A percentile compares a stretch with the other conserved stretches of the same genome.
phyloP scores from a whole-genome alignment of 2,797 vertebrate species.

The Helarctos malayanus region DNA sequence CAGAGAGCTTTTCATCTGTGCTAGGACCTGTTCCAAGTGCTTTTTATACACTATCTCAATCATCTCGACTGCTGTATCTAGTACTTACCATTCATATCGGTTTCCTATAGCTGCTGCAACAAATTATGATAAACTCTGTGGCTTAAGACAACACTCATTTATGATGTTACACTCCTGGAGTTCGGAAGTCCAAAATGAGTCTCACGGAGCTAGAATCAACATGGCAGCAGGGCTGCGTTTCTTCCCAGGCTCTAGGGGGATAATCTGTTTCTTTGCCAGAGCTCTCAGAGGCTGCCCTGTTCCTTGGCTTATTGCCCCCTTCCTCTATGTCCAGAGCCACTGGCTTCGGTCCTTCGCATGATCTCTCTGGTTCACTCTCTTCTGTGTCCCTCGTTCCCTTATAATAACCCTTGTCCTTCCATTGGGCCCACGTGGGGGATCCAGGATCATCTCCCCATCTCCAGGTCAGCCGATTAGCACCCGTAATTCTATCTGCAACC shows the following conservation, averaged over 20 bases:
- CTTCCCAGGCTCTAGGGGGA: not conserved
- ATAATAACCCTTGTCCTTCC: not conserved
- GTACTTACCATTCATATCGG: not conserved
- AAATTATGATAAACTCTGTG: not conserved
- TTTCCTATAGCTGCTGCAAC: fast-evolving
- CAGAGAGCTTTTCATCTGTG: not conserved
- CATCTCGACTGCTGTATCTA: not conserved
- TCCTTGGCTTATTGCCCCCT: not conserved
- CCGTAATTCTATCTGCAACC: not conserved
- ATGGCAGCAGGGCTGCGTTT: not conserved
- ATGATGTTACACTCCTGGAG: not conserved
- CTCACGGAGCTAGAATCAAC: not conserved
- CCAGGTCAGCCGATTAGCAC: too few relatives aligned
- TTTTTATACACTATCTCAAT: not conserved
- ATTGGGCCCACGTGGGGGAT: not conserved
- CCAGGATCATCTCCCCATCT: not conserved
- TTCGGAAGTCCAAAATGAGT: not conserved
- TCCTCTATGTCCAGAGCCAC: not conserved
- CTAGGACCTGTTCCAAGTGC: not conserved
- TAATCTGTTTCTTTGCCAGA: not conserved
- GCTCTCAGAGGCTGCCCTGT: not conserved
- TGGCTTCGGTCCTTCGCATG: not conserved
- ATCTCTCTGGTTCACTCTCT: not conserved
- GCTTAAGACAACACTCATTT: too few relatives aligned
- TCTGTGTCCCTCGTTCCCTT: not conserved